Percentiles rank a stretch among this genome's conserved stretches.
These are phyloP conservation scores for Pangasius krempfi DNA, from an alignment of 2,797 vertebrate genomes.

Conservation along the genomic window DNA sequence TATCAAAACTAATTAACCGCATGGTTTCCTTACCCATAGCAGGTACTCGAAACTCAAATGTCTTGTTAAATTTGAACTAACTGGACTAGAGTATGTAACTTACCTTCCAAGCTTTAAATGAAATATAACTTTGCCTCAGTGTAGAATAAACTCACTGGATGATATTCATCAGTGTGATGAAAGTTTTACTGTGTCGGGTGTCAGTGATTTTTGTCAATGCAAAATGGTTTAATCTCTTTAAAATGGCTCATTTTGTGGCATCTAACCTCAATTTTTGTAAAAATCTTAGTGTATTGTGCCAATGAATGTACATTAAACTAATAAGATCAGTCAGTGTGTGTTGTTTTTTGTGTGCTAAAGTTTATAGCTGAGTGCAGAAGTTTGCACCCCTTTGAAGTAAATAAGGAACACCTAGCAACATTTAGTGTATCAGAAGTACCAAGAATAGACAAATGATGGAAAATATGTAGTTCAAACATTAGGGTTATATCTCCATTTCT, in stretches of 20 bases:
- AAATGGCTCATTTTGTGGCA: constrained; percentile 25
- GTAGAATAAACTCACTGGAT: neutral
- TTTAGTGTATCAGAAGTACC: neutral
- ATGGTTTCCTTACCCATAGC: neutral
- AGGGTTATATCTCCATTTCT: neutral
- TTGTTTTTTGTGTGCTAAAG: neutral
- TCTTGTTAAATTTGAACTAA: neutral
- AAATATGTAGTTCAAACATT: neutral
- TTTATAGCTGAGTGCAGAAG: neutral
- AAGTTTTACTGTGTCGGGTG: neutral
- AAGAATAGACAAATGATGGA: neutral
- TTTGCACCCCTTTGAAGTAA: neutral
- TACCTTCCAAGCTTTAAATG: neutral
- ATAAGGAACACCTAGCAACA: neutral
- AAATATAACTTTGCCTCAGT: neutral
- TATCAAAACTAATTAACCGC: neutral
- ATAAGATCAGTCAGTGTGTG: neutral
- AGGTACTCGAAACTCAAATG: neutral
- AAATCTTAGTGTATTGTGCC: constrained; percentile 42
- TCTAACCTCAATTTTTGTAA: constrained; percentile 36
- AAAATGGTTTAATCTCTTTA: constrained; percentile 9
- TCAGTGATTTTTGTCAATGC: neutral
- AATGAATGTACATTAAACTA: constrained; percentile 58
- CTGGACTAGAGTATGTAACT: neutral
- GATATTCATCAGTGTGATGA: neutral